These are phyloP conservation scores for Caenorhabditis sp. DNA, from an alignment of 2,888 invertebrate genomes.

Conservation along the genomic window DNA sequence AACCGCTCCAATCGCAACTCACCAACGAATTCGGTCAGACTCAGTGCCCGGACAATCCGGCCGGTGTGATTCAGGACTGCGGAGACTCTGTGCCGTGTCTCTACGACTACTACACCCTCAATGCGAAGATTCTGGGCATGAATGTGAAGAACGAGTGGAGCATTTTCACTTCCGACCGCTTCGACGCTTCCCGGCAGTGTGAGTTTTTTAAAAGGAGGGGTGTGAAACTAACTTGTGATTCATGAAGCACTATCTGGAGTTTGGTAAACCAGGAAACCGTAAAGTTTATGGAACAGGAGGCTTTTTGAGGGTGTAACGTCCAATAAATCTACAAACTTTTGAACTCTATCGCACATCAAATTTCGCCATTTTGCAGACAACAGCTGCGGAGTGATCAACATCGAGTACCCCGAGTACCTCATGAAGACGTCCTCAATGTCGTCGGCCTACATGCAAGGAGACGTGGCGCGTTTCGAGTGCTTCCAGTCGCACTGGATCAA, in stretches of 20 bases:
- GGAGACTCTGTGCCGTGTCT: constrained; percentile 69
- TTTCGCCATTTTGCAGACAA: constrained; percentile 68
- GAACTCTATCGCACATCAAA: background rate
- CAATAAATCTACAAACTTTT: background rate
- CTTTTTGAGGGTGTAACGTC: background rate
- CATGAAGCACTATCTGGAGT: too few relatives aligned
- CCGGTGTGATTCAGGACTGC: constrained; percentile 68
- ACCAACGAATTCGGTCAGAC: constrained; percentile 69
- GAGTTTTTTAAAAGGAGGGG: constrained; percentile 7
- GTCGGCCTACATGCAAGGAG: constrained; percentile 67
- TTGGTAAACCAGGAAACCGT: too few relatives aligned
- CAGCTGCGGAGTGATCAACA: constrained; percentile 78
- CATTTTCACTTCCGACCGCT: constrained; percentile 69
- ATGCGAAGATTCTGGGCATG: constrained; percentile 71
- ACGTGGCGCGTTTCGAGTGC: constrained; percentile 71
- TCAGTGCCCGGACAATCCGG: constrained; percentile 77
- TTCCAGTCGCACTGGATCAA: constrained; percentile 74
- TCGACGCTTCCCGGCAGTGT: constrained; percentile 74
- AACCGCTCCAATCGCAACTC: constrained; percentile 72
- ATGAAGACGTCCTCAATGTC: constrained; percentile 71
- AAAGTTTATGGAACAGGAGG: background rate
- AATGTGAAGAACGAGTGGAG: constrained; percentile 66
- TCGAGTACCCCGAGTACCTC: constrained; percentile 76
- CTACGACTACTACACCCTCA: constrained; percentile 72
- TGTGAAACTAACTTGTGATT: too few relatives aligned